Evolutionary conservation across 2,797 vertebrate species (phyloP).

Genomic region (Esox masquinongy): DNA sequence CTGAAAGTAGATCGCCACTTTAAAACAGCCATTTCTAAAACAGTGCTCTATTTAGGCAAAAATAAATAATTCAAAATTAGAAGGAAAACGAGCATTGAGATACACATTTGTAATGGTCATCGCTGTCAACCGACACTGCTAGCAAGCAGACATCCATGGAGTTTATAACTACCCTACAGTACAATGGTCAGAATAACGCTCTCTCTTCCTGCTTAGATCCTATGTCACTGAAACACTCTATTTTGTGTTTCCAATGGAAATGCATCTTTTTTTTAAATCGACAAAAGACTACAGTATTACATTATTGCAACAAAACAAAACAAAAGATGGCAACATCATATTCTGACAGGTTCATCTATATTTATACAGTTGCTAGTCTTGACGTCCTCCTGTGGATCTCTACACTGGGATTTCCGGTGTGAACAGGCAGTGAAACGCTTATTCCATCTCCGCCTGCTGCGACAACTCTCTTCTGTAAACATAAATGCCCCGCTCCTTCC

Average conservation of each 20-base stretch:
- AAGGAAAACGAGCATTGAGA: conserved; percentile 32
- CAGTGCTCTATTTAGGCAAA: conserved; percentile 57
- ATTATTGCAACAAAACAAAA: conserved; percentile 46
- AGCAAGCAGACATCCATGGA: conserved; percentile 16
- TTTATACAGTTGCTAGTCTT: conserved; percentile 48
- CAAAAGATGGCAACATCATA: conserved; percentile 31
- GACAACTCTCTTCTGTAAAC: conserved; percentile 26
- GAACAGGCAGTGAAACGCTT: conserved; percentile 63
- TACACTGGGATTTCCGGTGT: conserved; percentile 28
- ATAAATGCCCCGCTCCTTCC: conserved; percentile 20
- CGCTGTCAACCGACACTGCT: not conserved
- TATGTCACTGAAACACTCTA: conserved; percentile 53
- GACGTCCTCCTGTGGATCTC: conserved; percentile 53
- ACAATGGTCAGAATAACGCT: conserved; percentile 43
- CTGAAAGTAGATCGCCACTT: conserved; percentile 41
- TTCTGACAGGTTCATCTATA: conserved; percentile 35
- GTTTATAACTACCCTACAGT: conserved; percentile 44
- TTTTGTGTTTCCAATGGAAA: conserved; percentile 44
- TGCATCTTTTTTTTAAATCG: conserved; percentile 50
- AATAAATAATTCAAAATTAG: conserved; percentile 49
- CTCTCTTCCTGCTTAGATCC: conserved; percentile 41
- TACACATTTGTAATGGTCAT: conserved; percentile 45
- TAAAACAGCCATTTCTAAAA: conserved; percentile 53
- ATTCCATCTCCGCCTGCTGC: conserved; percentile 30
- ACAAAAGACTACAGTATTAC: conserved; percentile 61